Base-by-base conservation (phyloP, 2,113 vertebrate genomes). In the Romanogobio albipinnatus region DNA sequence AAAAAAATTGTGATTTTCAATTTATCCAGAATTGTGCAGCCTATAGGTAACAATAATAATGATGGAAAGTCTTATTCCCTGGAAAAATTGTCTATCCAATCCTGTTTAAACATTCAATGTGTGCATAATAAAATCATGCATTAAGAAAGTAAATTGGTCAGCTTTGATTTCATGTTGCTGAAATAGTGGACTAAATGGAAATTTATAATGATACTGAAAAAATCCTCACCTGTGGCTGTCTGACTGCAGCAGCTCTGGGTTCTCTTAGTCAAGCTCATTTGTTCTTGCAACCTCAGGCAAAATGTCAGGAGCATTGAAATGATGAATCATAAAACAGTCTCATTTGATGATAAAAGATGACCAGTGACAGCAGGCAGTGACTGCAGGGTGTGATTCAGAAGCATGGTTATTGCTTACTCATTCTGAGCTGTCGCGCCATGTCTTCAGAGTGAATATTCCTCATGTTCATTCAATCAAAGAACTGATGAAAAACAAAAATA, bases 281-380 rank as follows among this genome's bases (percentile, higher is more conserved):
- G 8, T 83, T 71, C 26, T n/a, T 19, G 22, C 36, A 24, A 43
- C 29, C 76, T 39, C n/a, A 24, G 56, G 22, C 39, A 26, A 62
- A 62, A 81, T 49, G 78, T 68, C 61, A 66, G 61, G 33, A 47
- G 9, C 62, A 51, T 36, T 81, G 78, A 81, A 62, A 51, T 2
- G 5, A 33, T 81, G 78, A 64, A 66, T 81, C 78, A 68, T 51
- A 19, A 81, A 81, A 51, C 43, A 29, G 78, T 81, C 43, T 24
- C n/a, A 4, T 64, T 68, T 66, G 51, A 81, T 81, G 78, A 81
- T 64, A 33, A 81, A 81, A 51, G 78, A 81, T 68, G 78, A 68
- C 43, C 26, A 5, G 24, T 6, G 17, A 79, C 77, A 79, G 39
- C 76, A 62, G 76, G 58, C 76, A 13, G 13, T 45, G 76, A 79